Conservation (phyloP, 2,888 invertebrate species). For the Unio delphinus region DNA sequence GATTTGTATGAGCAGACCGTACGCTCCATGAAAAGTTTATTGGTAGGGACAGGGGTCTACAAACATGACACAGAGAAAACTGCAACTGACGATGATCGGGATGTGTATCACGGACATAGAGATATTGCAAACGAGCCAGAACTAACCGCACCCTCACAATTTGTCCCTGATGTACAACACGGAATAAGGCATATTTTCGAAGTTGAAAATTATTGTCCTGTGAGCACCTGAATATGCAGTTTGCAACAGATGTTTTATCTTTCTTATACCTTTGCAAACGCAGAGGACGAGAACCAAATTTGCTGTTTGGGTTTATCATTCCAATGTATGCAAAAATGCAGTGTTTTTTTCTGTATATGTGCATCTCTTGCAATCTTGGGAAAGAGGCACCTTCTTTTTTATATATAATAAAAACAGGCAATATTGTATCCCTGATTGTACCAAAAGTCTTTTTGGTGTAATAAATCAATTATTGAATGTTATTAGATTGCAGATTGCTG, state of each 20-base stretch:
- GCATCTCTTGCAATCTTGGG: too few relatives aligned
- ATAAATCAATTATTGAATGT: too few relatives aligned
- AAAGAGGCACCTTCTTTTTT: too few relatives aligned
- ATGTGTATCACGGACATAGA: constrained; percentile 65
- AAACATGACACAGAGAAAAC: constrained; percentile 47
- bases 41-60: constrained; percentile 70
- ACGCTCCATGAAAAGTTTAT: constrained; percentile 56
- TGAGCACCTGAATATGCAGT: background rate
- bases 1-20: constrained; percentile 63
- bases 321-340: too few relatives aligned
- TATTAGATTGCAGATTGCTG: too few relatives aligned
- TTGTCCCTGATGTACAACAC: constrained; percentile 59
- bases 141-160: constrained; percentile 60
- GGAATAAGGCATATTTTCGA: constrained; percentile 65
- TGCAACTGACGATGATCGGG: constrained; percentile 25
- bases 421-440: too few relatives aligned
- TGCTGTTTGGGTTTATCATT: too few relatives aligned
- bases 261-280: too few relatives aligned
- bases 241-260: background rate
- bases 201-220: constrained; percentile 42
- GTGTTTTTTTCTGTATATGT: too few relatives aligned
- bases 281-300: too few relatives aligned
- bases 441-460: too few relatives aligned
- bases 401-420: too few relatives aligned
- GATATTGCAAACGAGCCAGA: constrained; percentile 66